phyloP scores from a whole-genome alignment of 2,113 vertebrate species.

The rat (Rattus norvegicus) region DNA sequence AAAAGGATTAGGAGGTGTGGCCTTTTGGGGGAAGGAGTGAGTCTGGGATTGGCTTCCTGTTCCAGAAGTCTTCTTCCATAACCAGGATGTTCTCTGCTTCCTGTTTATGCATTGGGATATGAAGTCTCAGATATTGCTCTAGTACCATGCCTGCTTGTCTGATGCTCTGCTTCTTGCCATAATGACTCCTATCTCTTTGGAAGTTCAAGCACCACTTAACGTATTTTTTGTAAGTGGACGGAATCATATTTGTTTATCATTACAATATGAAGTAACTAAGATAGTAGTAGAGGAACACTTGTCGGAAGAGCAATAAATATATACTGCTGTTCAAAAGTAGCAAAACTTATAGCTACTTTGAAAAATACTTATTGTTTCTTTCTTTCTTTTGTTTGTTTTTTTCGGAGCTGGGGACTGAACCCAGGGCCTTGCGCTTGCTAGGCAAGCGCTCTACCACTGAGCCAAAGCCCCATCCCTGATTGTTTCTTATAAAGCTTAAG shows the following conservation, averaged over 20 bases:
- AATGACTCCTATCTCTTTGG: not conserved
- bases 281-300: not conserved
- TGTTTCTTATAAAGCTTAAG: constrained; percentile 24
- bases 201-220: not conserved
- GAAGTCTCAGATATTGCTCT: no score
- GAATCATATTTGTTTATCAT: not conserved
- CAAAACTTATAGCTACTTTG: not conserved
- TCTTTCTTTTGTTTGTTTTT: no score
- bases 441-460: no score
- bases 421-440: no score
- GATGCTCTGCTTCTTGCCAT: not conserved
- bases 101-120: not conserved
- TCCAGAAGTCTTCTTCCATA: not conserved
- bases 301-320: not conserved
- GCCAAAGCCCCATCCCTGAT: no score
- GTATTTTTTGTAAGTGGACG: not conserved
- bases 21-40: not conserved
- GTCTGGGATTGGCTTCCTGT: no score
- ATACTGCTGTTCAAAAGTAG: not conserved
- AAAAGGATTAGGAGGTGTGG: not conserved
- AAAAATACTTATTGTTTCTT: not conserved
- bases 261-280: not conserved
- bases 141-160: not conserved
- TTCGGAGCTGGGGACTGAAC: no score
- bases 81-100: not conserved